Evolutionary conservation across 2,888 invertebrate species (phyloP).

Genomic region (Phrixothrix hirtus): DNA sequence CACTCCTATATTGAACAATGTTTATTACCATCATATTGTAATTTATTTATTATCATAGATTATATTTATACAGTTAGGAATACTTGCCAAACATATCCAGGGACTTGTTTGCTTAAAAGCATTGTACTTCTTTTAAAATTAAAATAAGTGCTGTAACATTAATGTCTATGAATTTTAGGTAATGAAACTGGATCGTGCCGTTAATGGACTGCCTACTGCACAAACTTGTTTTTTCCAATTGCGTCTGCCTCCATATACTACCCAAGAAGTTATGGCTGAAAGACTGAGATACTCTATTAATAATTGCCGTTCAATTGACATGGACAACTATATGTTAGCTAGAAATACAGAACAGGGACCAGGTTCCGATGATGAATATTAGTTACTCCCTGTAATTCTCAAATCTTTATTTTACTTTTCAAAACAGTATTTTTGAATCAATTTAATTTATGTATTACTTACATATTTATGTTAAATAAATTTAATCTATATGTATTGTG

Average conservation of each 20-base stretch:
- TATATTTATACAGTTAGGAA: no score
- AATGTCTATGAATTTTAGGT: constrained; percentile 48
- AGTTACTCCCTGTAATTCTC: constrained; percentile 18
- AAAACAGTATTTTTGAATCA: neutral
- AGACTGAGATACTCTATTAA: constrained; percentile 67
- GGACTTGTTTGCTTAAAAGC: no score
- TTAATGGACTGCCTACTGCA: constrained; percentile 66
- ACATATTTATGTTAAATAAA: no score
- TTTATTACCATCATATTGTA: no score
- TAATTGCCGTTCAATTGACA: constrained; percentile 69
- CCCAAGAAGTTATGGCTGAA: constrained; percentile 64
- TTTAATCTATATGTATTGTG: no score
- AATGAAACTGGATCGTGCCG: constrained; percentile 61
- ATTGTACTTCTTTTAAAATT: neutral
- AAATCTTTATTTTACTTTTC: neutral
- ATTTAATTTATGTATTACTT: no score
- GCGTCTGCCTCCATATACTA: constrained; percentile 64
- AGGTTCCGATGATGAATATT: constrained; percentile 58
- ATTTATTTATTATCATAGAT: no score
- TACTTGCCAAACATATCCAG: no score
- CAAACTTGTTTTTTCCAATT: constrained; percentile 68
- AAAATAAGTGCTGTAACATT: neutral
- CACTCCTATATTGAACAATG: no score
- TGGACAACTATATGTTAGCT: constrained; percentile 71
- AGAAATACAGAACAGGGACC: constrained; percentile 60